Evolutionary conservation across 2,113 vertebrate species (phyloP).

Genomic region (Nyctereutes procyonoides): DNA sequence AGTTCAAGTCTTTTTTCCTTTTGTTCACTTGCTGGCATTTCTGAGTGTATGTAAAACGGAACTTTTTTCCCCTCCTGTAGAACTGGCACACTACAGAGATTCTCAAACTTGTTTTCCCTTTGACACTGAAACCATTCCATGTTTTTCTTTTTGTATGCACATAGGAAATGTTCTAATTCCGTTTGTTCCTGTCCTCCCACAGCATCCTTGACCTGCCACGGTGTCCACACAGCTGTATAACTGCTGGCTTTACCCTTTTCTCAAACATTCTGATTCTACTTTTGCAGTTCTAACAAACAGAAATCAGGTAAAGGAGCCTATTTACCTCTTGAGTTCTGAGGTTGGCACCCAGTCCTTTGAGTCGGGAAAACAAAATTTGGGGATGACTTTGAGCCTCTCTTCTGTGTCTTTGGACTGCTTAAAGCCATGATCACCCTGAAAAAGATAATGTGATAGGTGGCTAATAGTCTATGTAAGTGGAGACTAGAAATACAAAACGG

Average conservation of each 20-base stretch:
- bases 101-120: constrained; percentile 17
- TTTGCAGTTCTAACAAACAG: not conserved
- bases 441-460: constrained; percentile 66
- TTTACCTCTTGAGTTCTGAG: constrained; percentile 92
- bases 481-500: not conserved
- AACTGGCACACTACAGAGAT: not conserved
- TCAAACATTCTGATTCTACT: not conserved
- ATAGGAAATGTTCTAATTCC: constrained; percentile 52
- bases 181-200: constrained; percentile 46
- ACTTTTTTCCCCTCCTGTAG: not conserved
- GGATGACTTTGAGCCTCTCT: constrained; percentile 96
- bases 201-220: not conserved
- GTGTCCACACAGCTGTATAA: not conserved
- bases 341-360: constrained; percentile 94
- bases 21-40: not conserved
- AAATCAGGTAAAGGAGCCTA: not conserved
- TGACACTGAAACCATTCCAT: not conserved
- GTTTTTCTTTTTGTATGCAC: constrained; percentile 43
- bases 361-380: constrained; percentile 98
- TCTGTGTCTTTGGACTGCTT: constrained; percentile 94
- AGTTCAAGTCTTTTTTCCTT: not conserved
- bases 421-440: constrained; percentile 94
- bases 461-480: not conserved
- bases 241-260: not conserved
- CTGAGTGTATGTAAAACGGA: not conserved